These are phyloP conservation scores for Bombus cullumanus DNA, from an alignment of 1,140 invertebrate genomes.

Conservation along the genomic window DNA sequence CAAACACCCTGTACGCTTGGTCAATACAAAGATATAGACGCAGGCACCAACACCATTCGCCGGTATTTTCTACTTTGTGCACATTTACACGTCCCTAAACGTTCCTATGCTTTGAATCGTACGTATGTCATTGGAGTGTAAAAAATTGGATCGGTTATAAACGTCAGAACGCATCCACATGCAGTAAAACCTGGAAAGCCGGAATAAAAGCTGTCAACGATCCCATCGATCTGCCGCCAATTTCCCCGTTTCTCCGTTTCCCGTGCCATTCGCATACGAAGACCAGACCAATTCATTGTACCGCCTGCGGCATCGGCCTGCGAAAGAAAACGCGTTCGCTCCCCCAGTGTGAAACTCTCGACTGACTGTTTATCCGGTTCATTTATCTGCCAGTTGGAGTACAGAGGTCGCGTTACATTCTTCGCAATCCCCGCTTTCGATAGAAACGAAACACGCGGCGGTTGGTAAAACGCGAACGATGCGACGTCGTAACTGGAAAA, in stretches of 20 bases:
- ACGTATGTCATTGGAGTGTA: not conserved
- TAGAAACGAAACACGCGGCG: not conserved
- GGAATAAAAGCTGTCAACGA: slow-evolving; percentile 30
- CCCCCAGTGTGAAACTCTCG: not conserved
- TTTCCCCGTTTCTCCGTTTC: slow-evolving; percentile 4
- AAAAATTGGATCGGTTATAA: slow-evolving; percentile 33
- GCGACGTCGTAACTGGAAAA: not conserved
- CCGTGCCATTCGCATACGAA: not conserved
- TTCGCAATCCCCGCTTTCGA: not conserved
- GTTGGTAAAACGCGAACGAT: not conserved
- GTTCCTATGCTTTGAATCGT: not conserved
- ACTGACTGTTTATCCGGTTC: not conserved
- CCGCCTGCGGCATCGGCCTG: not conserved
- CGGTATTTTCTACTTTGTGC: not conserved
- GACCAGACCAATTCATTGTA: slow-evolving; percentile 16
- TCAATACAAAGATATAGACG: too few species aligned
- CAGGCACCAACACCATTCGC: too few species aligned
- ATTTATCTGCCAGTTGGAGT: not conserved
- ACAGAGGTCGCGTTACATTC: not conserved
- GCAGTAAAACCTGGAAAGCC: slow-evolving; percentile 10
- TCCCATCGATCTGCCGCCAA: slow-evolving; percentile 22
- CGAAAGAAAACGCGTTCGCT: not conserved
- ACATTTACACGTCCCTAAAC: not conserved
- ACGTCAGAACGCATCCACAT: slow-evolving; percentile 18
- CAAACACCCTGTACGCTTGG: too few species aligned